Evolutionary conservation across 2,888 invertebrate genomes (phyloP), one percentile per base, ranked within the genome.

Genomic region (Aphidoletes aphidimyza): DNA sequence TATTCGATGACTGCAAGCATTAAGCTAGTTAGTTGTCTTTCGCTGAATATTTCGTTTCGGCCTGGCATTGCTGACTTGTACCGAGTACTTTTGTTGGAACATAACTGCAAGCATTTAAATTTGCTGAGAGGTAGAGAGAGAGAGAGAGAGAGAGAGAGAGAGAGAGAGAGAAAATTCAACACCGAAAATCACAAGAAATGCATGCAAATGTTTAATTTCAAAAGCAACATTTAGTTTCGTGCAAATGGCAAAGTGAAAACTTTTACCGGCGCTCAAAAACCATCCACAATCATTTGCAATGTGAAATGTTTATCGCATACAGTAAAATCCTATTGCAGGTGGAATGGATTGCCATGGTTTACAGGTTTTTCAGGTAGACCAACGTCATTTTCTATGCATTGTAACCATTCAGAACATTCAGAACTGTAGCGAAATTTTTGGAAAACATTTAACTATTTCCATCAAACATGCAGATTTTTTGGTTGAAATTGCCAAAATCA

Each of bases 361-460:
- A 69, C 30, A n/a, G 69, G 69, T 30, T 69, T 69, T 69, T 30
- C n/a, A 34, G 69, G 69, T 54, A 69, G 34, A 69, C 69, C 69
- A 30, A 69, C 69, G 69, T 30, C 34, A 69, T 69, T 69, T 42
- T 69, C 54, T n/a, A 54, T 54, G 30, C 34, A 69, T 30, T 17
- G 30, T 54, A 3, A 69, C 2, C 26, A 30, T 69, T 69, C 17
- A n/a, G n/a, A n/a, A n/a, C n/a, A n/a, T n/a, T n/a, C n/a, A n/a
- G n/a, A n/a, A n/a, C n/a, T n/a, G n/a, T n/a, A n/a, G n/a, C n/a
- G n/a, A n/a, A n/a, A n/a, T n/a, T n/a, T n/a, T n/a, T n/a, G n/a
- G n/a, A n/a, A n/a, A n/a, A n/a, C n/a, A n/a, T n/a, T n/a, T n/a
- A n/a, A n/a, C n/a, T n/a, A n/a, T n/a, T n/a, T n/a, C n/a, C n/a